phyloP scores from a whole-genome alignment of 1,140 invertebrate species.

The Pogonomyrmex californicus region DNA sequence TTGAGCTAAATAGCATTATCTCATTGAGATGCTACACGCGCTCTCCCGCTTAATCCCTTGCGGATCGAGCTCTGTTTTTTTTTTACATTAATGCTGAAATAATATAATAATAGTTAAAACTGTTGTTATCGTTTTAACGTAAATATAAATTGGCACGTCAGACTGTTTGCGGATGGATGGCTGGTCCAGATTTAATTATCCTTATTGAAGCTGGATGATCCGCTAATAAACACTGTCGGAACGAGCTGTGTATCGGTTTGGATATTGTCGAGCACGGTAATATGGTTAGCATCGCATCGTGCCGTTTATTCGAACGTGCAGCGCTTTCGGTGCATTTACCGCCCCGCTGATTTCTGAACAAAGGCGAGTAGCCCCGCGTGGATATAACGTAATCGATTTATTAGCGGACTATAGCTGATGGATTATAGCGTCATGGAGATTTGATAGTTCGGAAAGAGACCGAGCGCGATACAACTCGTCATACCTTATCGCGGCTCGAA shows the following conservation, averaged over 20 bases:
- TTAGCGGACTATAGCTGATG: constrained; percentile 55
- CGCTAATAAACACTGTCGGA: constrained; percentile 63
- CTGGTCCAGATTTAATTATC: constrained; percentile 32
- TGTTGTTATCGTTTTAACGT: not conserved
- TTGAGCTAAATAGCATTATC: not conserved
- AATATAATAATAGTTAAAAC: not conserved
- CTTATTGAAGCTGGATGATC: constrained; percentile 7
- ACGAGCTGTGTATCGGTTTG: constrained; percentile 60
- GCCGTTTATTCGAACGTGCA: constrained; percentile 68
- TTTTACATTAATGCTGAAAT: not conserved
- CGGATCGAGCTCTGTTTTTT: not conserved
- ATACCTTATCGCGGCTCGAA: not conserved
- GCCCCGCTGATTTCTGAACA: constrained; percentile 67
- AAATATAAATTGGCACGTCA: not conserved
- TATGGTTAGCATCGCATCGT: constrained; percentile 61
- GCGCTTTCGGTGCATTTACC: constrained; percentile 66
- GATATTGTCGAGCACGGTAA: constrained; percentile 66
- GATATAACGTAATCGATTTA: constrained; percentile 69
- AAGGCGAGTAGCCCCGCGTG: constrained; percentile 64
- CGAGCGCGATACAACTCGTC: not conserved
- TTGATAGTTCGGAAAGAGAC: constrained; percentile 15
- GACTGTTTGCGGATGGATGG: constrained; percentile 5
- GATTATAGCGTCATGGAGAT: constrained; percentile 49
- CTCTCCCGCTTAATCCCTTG: not conserved
- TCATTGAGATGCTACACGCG: not conserved